Evolutionary conservation across 2,113 vertebrate genomes (phyloP), one percentile per base, ranked within the genome.

Genomic region (Stigmatopora nigra): DNA sequence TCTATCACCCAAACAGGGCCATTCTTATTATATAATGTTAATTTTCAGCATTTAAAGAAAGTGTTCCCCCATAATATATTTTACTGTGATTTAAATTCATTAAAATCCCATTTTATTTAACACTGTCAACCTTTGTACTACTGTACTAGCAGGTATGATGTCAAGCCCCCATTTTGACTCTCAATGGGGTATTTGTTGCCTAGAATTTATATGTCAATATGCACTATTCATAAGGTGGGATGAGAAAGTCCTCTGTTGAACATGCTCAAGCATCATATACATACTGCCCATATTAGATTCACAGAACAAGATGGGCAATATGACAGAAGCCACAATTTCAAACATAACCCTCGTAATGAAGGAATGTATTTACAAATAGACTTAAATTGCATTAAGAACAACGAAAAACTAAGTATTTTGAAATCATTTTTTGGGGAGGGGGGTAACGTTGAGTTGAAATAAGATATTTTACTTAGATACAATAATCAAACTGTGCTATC

Each of bases 171-270:
- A 60, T 41, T 49, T 65, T 0, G 56, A 20, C 16, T 52, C 31
- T 87, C 72, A 86, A 86, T 80, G 25, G 76, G 25, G 66, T 35
- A 35, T 61, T 86, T 87, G 81, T 25, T 67, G 73, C 36, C 60
- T 58, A 31, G 55, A 64, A 56, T 63, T 70, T 67, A 55, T 67
- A 55, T 58, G 73, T 84, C 73, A 74, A 38, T 68, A 51, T 70
- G 72, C n/a, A 36, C 68, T 80, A 77, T 81, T 77, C 72, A 76
- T 78, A 71, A 71, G 19, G 35, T 55, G 13, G 49, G 49, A 22
- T 41, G 16, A 79, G 80, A 82, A 74, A 55, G 58, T 62, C 52
- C 71, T 72, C 68, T 83, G 81, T 79, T 35, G 48, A 52, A 5
- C 63, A 11, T 5, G 6, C 63, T 10, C 25, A 14, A 6, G 53